Conservation (phyloP, 1,140 invertebrate species). For the Fopius arisanus region DNA sequence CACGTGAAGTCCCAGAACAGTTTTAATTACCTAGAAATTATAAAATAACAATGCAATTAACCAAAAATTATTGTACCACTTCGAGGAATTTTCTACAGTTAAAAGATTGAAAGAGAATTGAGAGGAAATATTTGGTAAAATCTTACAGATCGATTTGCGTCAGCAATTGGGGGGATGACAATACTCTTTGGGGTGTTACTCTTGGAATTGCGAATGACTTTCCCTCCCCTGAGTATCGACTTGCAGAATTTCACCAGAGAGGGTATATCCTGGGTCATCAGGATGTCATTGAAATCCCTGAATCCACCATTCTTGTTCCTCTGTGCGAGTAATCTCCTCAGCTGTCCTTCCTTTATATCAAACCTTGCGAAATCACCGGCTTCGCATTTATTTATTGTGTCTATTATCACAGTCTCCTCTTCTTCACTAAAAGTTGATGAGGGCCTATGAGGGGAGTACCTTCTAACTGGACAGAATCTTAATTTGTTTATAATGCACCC, state of each 20-base stretch:
- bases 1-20: slow-evolving; percentile 13
- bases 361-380: slow-evolving; percentile 21
- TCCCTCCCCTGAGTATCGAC: slow-evolving; percentile 21
- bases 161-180: slow-evolving; percentile 16
- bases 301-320: slow-evolving; percentile 21
- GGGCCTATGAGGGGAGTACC: neutral
- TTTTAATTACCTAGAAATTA: slow-evolving; percentile 20
- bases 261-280: slow-evolving; percentile 19
- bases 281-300: neutral
- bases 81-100: too few relatives aligned
- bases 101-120: neutral
- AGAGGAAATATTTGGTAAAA: neutral
- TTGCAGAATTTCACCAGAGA: slow-evolving; percentile 25
- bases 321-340: slow-evolving; percentile 20
- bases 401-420: slow-evolving; percentile 13
- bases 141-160: neutral
- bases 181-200: neutral
- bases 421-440: slow-evolving; percentile 4
- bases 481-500: neutral
- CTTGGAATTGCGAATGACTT: neutral
- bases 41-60: too few relatives aligned
- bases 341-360: slow-evolving; percentile 12
- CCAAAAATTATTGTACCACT: too few relatives aligned
- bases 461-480: neutral
- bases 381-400: slow-evolving; percentile 23